Evolutionary conservation across 2,113 vertebrate genomes (phyloP), one percentile per base, ranked within the genome.

Genomic region (Atractosteus spatula): DNA sequence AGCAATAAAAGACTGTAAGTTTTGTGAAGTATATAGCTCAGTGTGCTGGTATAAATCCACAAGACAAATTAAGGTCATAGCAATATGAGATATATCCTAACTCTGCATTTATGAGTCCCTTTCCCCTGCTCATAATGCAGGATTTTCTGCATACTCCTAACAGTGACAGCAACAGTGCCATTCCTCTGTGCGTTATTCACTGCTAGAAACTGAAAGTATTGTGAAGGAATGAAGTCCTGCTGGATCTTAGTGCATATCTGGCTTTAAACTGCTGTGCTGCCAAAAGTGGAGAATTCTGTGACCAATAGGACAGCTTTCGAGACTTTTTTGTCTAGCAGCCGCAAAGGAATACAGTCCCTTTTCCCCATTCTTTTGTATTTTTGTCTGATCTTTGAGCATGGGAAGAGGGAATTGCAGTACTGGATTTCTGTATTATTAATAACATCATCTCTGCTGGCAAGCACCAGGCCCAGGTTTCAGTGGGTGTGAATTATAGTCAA

Each of bases 401-500:
- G 72, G 51, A 17, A 42, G 41, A 4, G 44, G 66, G 29, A 74
- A 74, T 66, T 70, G 47, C 71, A 66, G 70, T 45, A 64, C 44
- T 75, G 41, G 12, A 72, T 55, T 70, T 71, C 10, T 41, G 54
- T 71, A 66, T 78, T 72, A 74, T 78, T 78, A 74, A 81, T 74
- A 76, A 62, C 51, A 70, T 56, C 64, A 54, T 61, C 72, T 69
- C 71, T 76, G 59, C 62, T 77, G 77, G 70, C 75, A 71, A 76
- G 72, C 57, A 55, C 45, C 74, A 66, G 80, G 78, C 72, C 82
- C 81, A 76, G 76, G 80, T 86, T 85, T 86, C 82, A 84, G 78
- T 78, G 84, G 75, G 71, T 81, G 79, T 90, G 88, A 90, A 89
- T 88, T 89, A 85, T 82, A 87, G 86, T 85, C 82, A 83, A 82